phyloP scores from a whole-genome alignment of 2,888 invertebrate species.

The Eupithecia insigniata region DNA sequence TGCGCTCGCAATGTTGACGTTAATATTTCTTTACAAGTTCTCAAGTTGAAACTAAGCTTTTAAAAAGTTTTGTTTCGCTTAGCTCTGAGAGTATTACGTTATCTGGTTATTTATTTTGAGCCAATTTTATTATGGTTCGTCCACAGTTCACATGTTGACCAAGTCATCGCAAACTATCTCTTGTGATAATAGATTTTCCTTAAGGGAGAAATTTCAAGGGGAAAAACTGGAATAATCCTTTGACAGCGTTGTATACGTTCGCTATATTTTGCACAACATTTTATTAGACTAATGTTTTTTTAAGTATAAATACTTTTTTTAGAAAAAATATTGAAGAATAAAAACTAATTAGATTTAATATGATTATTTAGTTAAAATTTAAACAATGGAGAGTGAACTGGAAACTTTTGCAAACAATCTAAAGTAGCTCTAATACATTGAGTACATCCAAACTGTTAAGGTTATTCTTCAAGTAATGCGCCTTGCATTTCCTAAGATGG shows the following conservation, averaged over 20 bases:
- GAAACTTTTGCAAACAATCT: neutral
- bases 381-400: neutral
- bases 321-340: too few relatives aligned
- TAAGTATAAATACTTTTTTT: too few relatives aligned
- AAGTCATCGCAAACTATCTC: neutral
- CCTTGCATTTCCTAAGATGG: neutral
- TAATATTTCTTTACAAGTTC: slow-evolving; percentile 35
- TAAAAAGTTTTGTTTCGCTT: slow-evolving; percentile 19
- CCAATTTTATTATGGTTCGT: neutral
- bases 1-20: slow-evolving; percentile 30
- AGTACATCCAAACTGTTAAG: neutral
- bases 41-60: slow-evolving; percentile 14
- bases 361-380: too few relatives aligned
- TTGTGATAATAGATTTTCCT: neutral
- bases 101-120: neutral
- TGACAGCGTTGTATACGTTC: too few relatives aligned
- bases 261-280: too few relatives aligned
- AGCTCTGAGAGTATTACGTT: neutral
- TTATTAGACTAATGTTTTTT: too few relatives aligned
- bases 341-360: too few relatives aligned
- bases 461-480: neutral
- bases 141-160: neutral
- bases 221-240: too few relatives aligned
- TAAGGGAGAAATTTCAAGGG: too few relatives aligned
- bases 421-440: neutral